Evolutionary conservation across 2,797 vertebrate genomes (phyloP).

Genomic region (Cyprinella venusta): DNA sequence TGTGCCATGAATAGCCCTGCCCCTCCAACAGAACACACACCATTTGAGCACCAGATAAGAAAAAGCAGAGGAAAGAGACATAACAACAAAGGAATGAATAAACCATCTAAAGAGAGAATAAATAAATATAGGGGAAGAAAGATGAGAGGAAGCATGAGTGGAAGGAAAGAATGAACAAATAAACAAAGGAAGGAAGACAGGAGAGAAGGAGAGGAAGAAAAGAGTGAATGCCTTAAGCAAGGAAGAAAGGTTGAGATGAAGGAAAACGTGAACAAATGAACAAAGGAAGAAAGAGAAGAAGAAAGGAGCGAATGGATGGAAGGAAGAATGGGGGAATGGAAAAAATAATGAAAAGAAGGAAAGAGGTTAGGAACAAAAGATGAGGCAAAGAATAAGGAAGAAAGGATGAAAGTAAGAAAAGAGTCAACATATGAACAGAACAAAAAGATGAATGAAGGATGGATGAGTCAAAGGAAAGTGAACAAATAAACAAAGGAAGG

Average conservation of each 20-base stretch:
- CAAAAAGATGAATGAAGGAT: conserved; percentile 33
- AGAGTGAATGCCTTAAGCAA: background rate
- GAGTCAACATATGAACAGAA: conserved; percentile 1
- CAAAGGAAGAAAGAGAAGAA: background rate
- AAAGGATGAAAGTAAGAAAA: background rate
- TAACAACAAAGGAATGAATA: conserved; percentile 7
- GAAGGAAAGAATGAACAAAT: background rate
- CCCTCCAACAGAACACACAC: conserved; percentile 43
- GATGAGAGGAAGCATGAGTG: background rate
- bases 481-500: conserved; percentile 27
- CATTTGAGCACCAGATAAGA: conserved; percentile 11
- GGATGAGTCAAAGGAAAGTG: conserved; percentile 41
- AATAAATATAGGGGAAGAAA: too few relatives aligned
- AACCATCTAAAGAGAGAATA: background rate
- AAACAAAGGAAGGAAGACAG: background rate
- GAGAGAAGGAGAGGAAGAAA: background rate
- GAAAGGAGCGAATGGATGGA: background rate
- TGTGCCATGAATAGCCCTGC: conserved; percentile 42
- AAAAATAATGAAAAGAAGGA: too few relatives aligned
- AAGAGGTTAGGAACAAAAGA: too few relatives aligned
- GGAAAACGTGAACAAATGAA: background rate
- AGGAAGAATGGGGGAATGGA: background rate
- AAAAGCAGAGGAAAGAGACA: background rate
- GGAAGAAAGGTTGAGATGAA: background rate
- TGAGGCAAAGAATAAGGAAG: too few relatives aligned